Conservation (phyloP, 2,888 invertebrate species). For the Autographa pulchrina region DNA sequence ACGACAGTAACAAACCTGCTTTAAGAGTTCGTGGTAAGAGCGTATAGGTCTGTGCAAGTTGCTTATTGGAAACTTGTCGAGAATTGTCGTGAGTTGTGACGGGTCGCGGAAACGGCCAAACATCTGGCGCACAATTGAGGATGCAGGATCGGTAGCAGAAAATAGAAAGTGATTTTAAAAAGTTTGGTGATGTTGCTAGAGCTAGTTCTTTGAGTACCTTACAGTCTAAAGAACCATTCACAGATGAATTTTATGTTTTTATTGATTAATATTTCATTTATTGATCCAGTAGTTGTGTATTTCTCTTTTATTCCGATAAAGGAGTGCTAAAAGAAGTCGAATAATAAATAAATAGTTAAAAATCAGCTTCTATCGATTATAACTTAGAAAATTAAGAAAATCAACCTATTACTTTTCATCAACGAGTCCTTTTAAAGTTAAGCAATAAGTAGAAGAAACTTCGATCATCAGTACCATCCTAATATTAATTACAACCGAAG, state of each 20-base stretch:
- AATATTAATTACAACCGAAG: conserved; percentile 13
- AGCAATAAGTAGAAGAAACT: background rate
- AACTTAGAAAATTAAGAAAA: background rate
- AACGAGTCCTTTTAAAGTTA: no score
- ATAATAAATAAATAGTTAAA: no score
- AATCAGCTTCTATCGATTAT: no score
- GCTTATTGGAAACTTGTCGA: conserved; percentile 72
- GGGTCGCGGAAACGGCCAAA: conserved; percentile 68
- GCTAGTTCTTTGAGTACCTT: no score
- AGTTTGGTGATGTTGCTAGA: conserved; percentile 6
- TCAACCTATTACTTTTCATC: background rate
- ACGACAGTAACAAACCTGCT: no score
- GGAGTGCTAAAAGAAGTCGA: no score
- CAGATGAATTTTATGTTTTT: no score
- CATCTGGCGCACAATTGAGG: conserved; percentile 62
- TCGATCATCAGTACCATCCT: background rate
- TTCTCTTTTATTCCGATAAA: no score
- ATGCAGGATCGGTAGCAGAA: conserved; percentile 34
- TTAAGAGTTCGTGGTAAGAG: no score
- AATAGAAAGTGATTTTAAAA: conserved; percentile 9
- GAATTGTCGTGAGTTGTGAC: conserved; percentile 57
- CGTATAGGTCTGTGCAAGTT: conserved; percentile 49
- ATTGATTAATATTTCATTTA: no score
- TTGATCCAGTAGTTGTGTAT: no score
- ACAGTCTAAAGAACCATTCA: no score